A percentile compares a stretch with the other conserved stretches of the same genome.
phyloP scores from a whole-genome alignment of 2,888 invertebrate genomes.

The Himalopsyche japonica region DNA sequence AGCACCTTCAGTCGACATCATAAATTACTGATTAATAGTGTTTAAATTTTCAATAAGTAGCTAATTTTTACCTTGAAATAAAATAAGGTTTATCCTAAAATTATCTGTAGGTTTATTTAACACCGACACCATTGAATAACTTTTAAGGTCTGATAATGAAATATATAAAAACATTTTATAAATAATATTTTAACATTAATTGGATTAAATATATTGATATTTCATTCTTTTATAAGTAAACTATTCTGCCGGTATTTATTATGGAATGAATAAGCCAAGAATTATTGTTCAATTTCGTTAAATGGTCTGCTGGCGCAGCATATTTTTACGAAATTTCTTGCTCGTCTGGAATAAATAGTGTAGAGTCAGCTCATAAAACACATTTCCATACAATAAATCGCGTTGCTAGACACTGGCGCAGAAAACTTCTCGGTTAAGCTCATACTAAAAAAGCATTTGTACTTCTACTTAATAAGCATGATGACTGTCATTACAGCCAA shows the following conservation, averaged over 20 bases:
- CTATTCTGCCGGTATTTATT: background rate
- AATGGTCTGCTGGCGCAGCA: background rate
- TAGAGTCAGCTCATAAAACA: background rate
- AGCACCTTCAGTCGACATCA: too few relatives aligned
- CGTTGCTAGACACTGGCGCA: background rate
- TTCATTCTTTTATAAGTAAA: background rate
- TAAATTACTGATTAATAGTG: too few relatives aligned
- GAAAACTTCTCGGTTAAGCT: background rate
- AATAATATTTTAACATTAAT: too few relatives aligned
- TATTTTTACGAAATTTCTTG: background rate
- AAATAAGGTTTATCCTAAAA: too few relatives aligned
- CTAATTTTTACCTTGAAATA: too few relatives aligned
- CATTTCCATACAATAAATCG: background rate
- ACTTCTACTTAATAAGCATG: conserved; percentile 15
- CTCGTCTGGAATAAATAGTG: background rate
- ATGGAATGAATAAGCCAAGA: background rate
- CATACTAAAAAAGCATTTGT: background rate
- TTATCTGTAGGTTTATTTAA: too few relatives aligned
- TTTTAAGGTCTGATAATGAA: too few relatives aligned
- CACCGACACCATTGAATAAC: too few relatives aligned
- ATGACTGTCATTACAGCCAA: conserved; percentile 26
- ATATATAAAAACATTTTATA: too few relatives aligned
- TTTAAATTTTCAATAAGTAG: too few relatives aligned
- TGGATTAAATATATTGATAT: too few relatives aligned
- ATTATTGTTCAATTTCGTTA: background rate